Percentiles rank a stretch among this genome's conserved stretches.
Conservation (phyloP, 1,140 invertebrate genomes). For the Cydia splendana region DNA sequence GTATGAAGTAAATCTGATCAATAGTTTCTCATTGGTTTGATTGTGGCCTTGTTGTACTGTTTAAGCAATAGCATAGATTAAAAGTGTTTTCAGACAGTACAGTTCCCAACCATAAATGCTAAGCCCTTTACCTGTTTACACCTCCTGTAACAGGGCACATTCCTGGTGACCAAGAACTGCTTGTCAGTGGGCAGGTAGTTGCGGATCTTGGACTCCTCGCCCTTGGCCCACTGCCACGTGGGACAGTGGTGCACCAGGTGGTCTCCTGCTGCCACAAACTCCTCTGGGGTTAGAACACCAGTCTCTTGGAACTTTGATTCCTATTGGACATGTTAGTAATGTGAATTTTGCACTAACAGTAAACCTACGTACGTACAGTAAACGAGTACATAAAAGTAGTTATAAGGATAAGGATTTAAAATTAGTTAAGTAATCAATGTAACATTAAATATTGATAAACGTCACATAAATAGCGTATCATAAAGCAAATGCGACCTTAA, state of each 20-base stretch:
- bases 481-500: background rate
- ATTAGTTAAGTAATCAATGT: constrained; percentile 12
- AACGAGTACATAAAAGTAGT: constrained; percentile 8
- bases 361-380: background rate
- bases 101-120: background rate
- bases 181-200: constrained; percentile 95
- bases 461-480: background rate
- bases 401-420: constrained; percentile 2
- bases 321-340: constrained; percentile 75
- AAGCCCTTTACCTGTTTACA: constrained; percentile 89
- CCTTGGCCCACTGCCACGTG: constrained; percentile 98
- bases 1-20: too few species aligned
- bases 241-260: constrained; percentile 99
- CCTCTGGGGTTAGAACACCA: constrained; percentile 97
- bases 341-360: background rate
- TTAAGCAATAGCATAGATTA: too few species aligned
- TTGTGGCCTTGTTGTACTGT: too few species aligned
- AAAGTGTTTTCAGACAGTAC: too few species aligned
- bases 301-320: constrained; percentile 99
- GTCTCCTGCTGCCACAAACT: constrained; percentile 98
- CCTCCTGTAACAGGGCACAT: constrained; percentile 96
- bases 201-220: constrained; percentile 92
- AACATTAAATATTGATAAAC: background rate
- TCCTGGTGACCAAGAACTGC: constrained; percentile 98
- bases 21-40: too few species aligned